These are phyloP conservation scores for Forbesichthys agassizii DNA, from an alignment of 2,113 vertebrate species.

Conservation along the genomic window DNA sequence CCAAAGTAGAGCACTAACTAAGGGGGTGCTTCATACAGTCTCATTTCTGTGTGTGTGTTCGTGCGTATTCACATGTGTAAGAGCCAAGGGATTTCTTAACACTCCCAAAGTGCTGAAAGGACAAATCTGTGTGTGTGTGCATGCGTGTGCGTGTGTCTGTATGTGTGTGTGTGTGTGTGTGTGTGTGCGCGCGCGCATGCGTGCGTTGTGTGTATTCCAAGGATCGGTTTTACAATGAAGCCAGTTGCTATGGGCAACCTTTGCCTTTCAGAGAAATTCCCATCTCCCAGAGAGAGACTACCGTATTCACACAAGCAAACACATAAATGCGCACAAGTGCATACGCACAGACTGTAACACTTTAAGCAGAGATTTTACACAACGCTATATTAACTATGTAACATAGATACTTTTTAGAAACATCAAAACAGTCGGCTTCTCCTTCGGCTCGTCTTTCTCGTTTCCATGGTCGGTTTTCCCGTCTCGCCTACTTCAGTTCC, in stretches of 20 bases:
- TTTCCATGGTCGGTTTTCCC: conserved; percentile 2
- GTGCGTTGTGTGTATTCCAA: conserved; percentile 2
- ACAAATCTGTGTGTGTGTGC: conserved; percentile 30
- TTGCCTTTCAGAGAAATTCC: conserved; percentile 75
- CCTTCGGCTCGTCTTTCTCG: not conserved
- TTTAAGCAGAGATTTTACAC: conserved; percentile 59
- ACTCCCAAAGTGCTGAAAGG: conserved; percentile 47
- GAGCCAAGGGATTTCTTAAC: conserved; percentile 21
- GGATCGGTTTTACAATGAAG: conserved; percentile 67
- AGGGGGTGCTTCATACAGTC: conserved; percentile 14
- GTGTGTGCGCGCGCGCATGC: conserved; percentile 30
- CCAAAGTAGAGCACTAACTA: conserved; percentile 22
- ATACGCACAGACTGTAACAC: conserved; percentile 23
- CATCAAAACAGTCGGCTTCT: conserved; percentile 46
- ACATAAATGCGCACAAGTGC: conserved; percentile 23
- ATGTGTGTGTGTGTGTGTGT: conserved; percentile 32
- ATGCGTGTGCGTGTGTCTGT: no score
- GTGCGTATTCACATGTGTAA: conserved; percentile 20
- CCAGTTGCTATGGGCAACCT: conserved; percentile 78
- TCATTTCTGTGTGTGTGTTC: conserved; percentile 21
- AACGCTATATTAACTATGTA: conserved; percentile 66
- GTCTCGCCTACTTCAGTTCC: conserved; percentile 10
- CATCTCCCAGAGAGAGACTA: conserved; percentile 53
- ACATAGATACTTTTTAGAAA: conserved; percentile 42
- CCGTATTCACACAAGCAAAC: conserved; percentile 37